Conservation (phyloP, 2,113 vertebrate genomes). For the Rostratula benghalensis region DNA sequence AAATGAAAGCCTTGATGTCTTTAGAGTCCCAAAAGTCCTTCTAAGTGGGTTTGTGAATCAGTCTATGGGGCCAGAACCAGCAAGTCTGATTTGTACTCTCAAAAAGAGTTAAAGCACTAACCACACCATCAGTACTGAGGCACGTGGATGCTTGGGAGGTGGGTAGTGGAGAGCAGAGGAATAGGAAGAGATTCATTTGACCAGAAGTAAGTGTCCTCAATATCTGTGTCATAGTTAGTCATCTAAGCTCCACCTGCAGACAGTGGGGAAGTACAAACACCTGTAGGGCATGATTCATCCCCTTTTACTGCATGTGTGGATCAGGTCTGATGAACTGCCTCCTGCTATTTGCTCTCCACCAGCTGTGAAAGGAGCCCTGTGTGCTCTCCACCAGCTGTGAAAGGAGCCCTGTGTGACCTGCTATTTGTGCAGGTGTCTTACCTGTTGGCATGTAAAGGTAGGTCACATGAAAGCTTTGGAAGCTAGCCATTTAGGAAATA, state of each 20-base stretch:
- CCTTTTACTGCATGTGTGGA: background rate
- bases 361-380: background rate
- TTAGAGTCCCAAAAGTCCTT: background rate
- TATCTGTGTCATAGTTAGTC: background rate
- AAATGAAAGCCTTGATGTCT: background rate
- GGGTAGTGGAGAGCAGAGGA: background rate
- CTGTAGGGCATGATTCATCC: constrained; percentile 1
- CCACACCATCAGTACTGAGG: background rate
- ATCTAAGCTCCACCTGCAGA: background rate
- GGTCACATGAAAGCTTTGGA: background rate
- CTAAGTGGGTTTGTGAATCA: background rate
- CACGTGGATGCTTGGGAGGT: background rate
- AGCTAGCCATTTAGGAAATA: background rate
- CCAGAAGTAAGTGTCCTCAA: background rate
- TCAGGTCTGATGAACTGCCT: background rate
- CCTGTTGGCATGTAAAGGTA: background rate
- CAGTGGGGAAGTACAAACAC: background rate
- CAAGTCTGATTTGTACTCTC: background rate
- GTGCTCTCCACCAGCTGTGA: background rate
- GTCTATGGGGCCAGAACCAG: background rate
- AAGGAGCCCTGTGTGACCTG: background rate
- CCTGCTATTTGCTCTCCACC: background rate
- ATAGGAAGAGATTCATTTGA: background rate
- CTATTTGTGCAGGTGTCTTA: background rate
- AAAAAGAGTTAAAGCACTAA: background rate